Conservation (phyloP, 2,797 vertebrate species). For the Hydrocynus forskahlii region DNA sequence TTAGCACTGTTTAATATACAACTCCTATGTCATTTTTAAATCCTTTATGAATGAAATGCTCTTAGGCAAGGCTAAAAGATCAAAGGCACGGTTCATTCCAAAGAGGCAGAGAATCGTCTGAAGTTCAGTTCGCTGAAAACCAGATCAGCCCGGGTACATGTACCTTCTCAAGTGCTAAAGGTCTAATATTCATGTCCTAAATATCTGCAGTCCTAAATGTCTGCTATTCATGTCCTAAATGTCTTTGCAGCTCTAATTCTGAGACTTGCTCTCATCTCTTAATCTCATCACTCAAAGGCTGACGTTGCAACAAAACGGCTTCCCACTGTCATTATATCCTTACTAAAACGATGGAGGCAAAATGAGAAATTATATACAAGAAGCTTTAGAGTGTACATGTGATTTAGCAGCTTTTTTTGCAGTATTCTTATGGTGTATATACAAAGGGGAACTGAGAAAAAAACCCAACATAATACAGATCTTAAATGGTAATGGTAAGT, state of each 20-base stretch:
- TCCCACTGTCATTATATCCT: conserved; percentile 16
- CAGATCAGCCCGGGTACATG: background rate
- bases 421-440: background rate
- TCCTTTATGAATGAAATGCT: conserved; percentile 29
- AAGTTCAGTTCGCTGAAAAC: background rate
- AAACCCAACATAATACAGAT: background rate
- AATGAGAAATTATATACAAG: background rate
- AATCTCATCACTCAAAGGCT: background rate
- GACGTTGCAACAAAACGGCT: conserved; percentile 14
- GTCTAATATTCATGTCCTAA: background rate
- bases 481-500: conserved; percentile 13
- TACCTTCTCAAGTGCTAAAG: conserved; percentile 19
- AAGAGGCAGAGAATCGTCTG: conserved; percentile 4
- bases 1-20: background rate
- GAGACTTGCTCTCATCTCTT: background rate
- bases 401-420: conserved; percentile 48
- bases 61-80: conserved; percentile 35
- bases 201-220: background rate
- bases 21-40: conserved; percentile 1
- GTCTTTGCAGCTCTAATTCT: background rate
- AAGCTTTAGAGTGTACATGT: conserved; percentile 26
- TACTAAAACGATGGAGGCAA: conserved; percentile 29
- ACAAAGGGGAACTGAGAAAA: background rate
- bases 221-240: background rate
- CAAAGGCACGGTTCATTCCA: conserved; percentile 16